Evolutionary conservation across 2,888 invertebrate species (phyloP).

Genomic region (Spisula subtruncata): DNA sequence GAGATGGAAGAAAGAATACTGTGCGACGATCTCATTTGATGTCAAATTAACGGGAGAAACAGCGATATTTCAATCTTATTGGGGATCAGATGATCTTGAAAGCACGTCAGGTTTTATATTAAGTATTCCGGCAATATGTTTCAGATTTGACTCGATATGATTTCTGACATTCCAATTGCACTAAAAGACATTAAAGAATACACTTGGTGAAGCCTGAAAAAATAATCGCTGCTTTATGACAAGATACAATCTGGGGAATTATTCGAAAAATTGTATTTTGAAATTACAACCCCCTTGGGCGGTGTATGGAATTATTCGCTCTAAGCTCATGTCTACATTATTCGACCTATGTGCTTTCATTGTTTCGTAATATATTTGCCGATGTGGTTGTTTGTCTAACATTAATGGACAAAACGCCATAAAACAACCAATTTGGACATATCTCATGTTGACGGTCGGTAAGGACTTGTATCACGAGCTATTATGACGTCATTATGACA

Average conservation of each 20-base stretch:
- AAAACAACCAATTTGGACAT: too few relatives aligned
- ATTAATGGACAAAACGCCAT: background rate
- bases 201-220: background rate
- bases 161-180: background rate
- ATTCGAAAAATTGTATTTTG: background rate
- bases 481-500: too few relatives aligned
- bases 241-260: background rate
- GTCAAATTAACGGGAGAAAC: background rate
- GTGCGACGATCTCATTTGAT: background rate
- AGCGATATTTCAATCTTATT: too few relatives aligned
- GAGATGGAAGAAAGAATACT: background rate
- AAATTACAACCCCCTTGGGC: background rate
- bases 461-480: too few relatives aligned
- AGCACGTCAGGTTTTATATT: too few relatives aligned
- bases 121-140: too few relatives aligned
- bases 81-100: too few relatives aligned
- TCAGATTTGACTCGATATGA: too few relatives aligned
- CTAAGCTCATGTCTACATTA: background rate
- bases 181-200: background rate
- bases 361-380: background rate
- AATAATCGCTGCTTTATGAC: background rate
- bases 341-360: background rate
- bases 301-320: background rate
- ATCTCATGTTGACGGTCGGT: too few relatives aligned
- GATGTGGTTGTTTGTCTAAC: background rate